Percentiles rank a stretch among this genome's conserved stretches.
Conservation (phyloP, 2,113 vertebrate species). For the Lipophrys pholis region DNA sequence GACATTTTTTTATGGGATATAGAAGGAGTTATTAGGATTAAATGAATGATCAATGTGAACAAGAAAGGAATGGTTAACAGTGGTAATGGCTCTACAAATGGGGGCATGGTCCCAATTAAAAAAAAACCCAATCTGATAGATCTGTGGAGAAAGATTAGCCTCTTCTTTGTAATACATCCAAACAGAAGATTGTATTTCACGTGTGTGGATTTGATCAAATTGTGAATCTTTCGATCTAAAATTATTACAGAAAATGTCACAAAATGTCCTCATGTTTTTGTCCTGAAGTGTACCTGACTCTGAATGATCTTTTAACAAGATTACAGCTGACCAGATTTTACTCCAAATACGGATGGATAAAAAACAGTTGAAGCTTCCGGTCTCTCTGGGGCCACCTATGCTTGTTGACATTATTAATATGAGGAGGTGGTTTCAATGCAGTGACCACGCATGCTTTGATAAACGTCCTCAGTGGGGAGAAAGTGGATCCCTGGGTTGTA, state of each 20-base stretch:
- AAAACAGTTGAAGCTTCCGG: too few species aligned
- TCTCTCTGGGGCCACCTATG: too few species aligned
- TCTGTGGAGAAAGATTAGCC: neutral
- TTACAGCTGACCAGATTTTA: too few species aligned
- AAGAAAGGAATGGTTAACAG: constrained; percentile 43
- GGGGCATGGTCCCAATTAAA: neutral
- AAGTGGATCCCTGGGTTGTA: constrained; percentile 16
- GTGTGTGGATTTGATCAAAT: too few species aligned
- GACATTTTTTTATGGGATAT: constrained; percentile 67
- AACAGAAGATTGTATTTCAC: neutral
- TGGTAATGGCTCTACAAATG: neutral
- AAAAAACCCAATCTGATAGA: neutral
- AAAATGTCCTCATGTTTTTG: too few species aligned
- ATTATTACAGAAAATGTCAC: too few species aligned
- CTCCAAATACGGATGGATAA: too few species aligned
- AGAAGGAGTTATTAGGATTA: constrained; percentile 37
- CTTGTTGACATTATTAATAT: neutral
- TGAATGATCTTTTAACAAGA: too few species aligned
- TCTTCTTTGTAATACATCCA: neutral
- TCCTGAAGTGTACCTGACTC: too few species aligned
- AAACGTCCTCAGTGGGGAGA: constrained; percentile 15
- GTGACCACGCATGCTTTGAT: constrained; percentile 29
- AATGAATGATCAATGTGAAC: constrained; percentile 61
- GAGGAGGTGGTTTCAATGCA: neutral
- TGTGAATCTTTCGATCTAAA: too few species aligned